phyloP scores from a whole-genome alignment of 2,888 invertebrate genomes.

The Notodonta ziczac region DNA sequence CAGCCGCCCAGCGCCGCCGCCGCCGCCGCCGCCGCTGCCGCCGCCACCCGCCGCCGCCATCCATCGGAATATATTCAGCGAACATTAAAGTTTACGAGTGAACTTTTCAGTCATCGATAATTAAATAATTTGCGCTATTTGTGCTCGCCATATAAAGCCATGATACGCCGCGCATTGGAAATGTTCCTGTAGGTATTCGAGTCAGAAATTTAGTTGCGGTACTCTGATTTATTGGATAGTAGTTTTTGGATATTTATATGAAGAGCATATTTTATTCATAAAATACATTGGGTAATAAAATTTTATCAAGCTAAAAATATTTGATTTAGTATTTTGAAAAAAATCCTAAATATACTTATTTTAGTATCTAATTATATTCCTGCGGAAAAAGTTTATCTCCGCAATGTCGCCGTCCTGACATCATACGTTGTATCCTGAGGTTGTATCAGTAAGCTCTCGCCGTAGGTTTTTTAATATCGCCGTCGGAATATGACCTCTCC shows the following conservation, averaged over 20 bases:
- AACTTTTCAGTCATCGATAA: slow-evolving; percentile 63
- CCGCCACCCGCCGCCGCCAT: slow-evolving; percentile 43
- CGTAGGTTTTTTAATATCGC: slow-evolving; percentile 44
- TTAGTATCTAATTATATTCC: no score
- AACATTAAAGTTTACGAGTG: slow-evolving; percentile 65
- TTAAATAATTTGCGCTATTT: slow-evolving; percentile 61
- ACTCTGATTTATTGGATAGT: neutral
- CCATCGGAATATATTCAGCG: slow-evolving; percentile 49
- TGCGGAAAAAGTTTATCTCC: neutral
- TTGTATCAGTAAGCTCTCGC: slow-evolving; percentile 13
- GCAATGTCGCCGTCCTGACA: neutral
- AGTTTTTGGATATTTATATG: slow-evolving; percentile 7
- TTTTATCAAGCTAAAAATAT: no score
- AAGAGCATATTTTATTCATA: neutral
- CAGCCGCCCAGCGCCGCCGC: slow-evolving; percentile 7
- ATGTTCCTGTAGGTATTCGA: neutral
- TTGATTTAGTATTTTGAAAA: no score
- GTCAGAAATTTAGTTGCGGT: slow-evolving; percentile 9
- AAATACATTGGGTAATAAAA: no score
- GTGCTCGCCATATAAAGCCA: slow-evolving; percentile 31
- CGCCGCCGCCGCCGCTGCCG: slow-evolving; percentile 15
- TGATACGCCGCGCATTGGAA: slow-evolving; percentile 6
- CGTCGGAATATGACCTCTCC: slow-evolving; percentile 58
- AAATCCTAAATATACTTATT: no score
- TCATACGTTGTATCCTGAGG: slow-evolving; percentile 12